These are phyloP conservation scores for Pygocentrus nattereri DNA, from an alignment of 2,797 vertebrate species.

Conservation along the genomic window DNA sequence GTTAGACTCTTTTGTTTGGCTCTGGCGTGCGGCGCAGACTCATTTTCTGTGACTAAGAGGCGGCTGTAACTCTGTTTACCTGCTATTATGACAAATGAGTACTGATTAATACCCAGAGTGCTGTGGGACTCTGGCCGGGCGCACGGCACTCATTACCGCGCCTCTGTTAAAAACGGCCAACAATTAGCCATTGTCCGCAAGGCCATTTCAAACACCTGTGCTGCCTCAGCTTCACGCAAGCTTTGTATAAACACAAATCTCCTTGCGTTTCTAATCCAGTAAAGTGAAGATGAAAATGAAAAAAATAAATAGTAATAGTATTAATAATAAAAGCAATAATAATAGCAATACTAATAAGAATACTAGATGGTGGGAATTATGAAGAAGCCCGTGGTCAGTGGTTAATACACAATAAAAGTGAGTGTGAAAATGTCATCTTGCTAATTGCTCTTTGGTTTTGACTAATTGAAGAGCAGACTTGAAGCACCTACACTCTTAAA, in stretches of 20 bases:
- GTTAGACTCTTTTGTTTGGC: conserved; percentile 23
- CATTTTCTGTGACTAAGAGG: conserved; percentile 37
- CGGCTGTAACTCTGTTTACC: conserved; percentile 68
- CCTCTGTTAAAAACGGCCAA: conserved; percentile 68
- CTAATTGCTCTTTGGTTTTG: not conserved
- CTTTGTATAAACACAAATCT: conserved; percentile 37
- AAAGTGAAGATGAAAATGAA: conserved; percentile 12
- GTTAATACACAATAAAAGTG: not conserved
- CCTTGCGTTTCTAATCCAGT: conserved; percentile 15
- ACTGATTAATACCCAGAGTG: conserved; percentile 78
- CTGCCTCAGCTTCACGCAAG: conserved; percentile 39
- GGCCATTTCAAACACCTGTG: conserved; percentile 74
- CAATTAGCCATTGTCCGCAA: conserved; percentile 67
- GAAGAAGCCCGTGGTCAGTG: not conserved
- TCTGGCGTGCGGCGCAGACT: conserved; percentile 51
- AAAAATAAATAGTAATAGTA: not conserved
- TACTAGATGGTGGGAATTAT: not conserved
- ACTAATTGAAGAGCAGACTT: not conserved
- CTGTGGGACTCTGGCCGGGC: conserved; percentile 63
- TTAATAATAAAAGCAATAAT: too few relatives aligned
- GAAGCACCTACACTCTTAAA: not conserved
- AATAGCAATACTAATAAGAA: not conserved
- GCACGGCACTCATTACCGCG: conserved; percentile 72
- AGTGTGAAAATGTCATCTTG: not conserved
- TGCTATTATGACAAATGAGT: conserved; percentile 77